Conservation (phyloP, 2,888 invertebrate species). For the Drosophila mercatorum region DNA sequence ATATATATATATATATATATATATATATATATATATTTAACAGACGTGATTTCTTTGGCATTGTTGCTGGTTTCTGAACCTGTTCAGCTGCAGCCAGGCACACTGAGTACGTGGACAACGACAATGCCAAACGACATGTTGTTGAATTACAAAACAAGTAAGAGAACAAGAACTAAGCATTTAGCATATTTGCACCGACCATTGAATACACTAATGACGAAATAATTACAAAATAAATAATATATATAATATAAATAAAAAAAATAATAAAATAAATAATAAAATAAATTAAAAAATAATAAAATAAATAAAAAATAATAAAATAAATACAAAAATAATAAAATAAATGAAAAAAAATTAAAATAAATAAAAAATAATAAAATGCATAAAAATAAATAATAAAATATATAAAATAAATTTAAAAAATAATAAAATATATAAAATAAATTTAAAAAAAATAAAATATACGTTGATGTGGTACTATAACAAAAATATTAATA, state of each 20-base stretch:
- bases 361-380: no score
- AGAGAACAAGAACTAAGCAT: conserved; percentile 41
- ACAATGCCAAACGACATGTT: conserved; percentile 68
- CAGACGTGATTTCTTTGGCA: conserved; percentile 70
- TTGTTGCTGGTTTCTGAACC: conserved; percentile 63
- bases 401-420: no score
- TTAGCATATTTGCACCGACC: conserved; percentile 37
- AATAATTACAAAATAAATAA: no score
- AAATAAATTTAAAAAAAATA: no score
- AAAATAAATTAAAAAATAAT: neutral
- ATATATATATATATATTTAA: conserved; percentile 40
- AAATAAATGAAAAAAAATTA: no score
- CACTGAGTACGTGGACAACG: conserved; percentile 58
- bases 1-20: conserved; percentile 14
- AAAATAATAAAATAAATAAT: neutral
- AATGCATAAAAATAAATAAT: no score
- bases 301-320: no score
- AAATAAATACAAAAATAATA: no score
- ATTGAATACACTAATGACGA: conserved; percentile 19
- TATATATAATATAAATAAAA: no score
- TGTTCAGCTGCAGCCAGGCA: conserved; percentile 62
- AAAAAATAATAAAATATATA: no score
- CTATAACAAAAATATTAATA: neutral
- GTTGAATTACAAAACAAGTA: conserved; percentile 70
- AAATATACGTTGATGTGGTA: no score